Conservation (phyloP, 2,113 vertebrate genomes). For the Desmodus rotundus region DNA sequence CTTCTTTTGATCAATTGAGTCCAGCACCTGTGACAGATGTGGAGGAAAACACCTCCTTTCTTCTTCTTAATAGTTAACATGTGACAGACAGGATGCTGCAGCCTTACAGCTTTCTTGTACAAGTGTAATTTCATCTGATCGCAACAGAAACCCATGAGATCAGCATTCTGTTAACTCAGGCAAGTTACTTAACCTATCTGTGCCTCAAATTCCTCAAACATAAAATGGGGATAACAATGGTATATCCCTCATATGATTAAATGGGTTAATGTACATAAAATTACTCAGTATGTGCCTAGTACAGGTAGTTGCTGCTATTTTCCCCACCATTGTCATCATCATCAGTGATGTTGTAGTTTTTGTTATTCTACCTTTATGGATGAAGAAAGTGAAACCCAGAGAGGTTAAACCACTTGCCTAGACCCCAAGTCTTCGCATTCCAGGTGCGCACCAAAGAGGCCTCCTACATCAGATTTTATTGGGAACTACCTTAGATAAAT, state of each 20-base stretch:
- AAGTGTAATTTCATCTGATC: neutral
- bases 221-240: neutral
- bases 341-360: neutral
- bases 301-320: neutral
- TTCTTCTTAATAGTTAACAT: neutral
- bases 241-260: neutral
- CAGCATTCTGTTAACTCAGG: neutral
- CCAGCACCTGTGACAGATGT: neutral
- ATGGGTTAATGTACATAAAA: neutral
- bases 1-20: neutral
- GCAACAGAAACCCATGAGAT: neutral
- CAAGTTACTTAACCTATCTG: neutral
- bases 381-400: neutral
- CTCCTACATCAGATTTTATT: neutral
- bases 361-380: neutral
- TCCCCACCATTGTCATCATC: neutral
- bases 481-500: neutral
- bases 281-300: neutral
- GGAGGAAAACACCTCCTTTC: neutral
- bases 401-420: neutral
- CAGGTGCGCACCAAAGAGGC: neutral
- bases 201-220: neutral
- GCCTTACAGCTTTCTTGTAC: neutral
- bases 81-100: neutral
- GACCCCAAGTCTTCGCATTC: neutral